Conservation (phyloP, 1,140 invertebrate genomes). For the Dendrolimus punctatus region DNA sequence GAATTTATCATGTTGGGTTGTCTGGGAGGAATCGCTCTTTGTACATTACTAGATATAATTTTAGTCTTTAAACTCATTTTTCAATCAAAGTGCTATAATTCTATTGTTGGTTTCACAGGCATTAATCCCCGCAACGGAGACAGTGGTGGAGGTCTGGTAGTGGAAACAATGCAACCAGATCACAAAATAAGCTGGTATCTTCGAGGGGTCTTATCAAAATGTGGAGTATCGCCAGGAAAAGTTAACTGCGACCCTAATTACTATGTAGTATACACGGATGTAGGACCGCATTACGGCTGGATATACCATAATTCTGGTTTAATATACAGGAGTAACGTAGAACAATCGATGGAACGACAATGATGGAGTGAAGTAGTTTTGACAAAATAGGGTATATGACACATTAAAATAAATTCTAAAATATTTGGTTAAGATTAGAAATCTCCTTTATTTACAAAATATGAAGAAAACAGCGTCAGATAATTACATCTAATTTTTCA, state of each 20-base stretch:
- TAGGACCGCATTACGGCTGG: conserved; percentile 75
- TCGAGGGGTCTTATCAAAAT: conserved; percentile 73
- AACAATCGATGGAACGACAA: background rate
- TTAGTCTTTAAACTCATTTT: too few species aligned
- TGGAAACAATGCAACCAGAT: conserved; percentile 59
- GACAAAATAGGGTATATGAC: too few species aligned
- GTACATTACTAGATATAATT: too few species aligned
- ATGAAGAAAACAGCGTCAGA: too few species aligned
- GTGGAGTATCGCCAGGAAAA: conserved; percentile 59
- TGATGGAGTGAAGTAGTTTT: too few species aligned
- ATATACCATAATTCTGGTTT: conserved; percentile 50
- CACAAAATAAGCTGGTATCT: conserved; percentile 70
- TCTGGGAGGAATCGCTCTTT: background rate
- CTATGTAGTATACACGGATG: conserved; percentile 74
- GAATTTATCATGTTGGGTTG: too few species aligned
- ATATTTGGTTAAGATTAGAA: too few species aligned
- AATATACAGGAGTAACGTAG: conserved; percentile 23
- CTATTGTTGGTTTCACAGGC: conserved; percentile 45
- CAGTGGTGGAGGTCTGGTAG: conserved; percentile 75
- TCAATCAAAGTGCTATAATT: background rate
- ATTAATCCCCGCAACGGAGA: conserved; percentile 77
- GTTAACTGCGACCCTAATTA: conserved; percentile 70
- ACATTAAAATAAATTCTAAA: too few species aligned
- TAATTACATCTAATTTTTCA: too few species aligned
- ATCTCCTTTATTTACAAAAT: too few species aligned